Base-by-base conservation (phyloP, 2,888 invertebrate genomes). In the Temnothorax unifasciatus region DNA sequence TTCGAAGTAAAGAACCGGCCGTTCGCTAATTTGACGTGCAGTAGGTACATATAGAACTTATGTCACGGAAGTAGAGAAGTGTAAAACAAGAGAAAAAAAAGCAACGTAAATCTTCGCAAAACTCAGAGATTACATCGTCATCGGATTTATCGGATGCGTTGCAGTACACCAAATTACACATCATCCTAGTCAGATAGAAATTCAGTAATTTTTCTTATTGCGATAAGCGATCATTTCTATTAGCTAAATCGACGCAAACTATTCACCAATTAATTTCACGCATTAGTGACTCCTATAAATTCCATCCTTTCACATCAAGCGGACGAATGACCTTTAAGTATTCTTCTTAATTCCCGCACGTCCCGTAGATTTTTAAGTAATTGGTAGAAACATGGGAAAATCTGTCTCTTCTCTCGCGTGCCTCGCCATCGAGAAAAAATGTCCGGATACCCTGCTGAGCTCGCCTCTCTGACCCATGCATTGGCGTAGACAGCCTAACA, bases 401-500 rank as follows among this genome's bases (percentile, higher is more conserved):
- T 82, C 77, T 63, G 21, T 79, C 44, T 77, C 25, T 15, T 57
- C 47, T 79, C 52, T 44, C 61, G 52, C 76, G 47, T 64, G 54
- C 25, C 29, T 82, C 44, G 34, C 21, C 82, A 50, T 29, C n/a
- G 13, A 54, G 61, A 63, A 81, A 81, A 81, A 75, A 54, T 66
- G 41, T 21, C 47, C 47, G 50, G 74, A 61, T 75, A 69, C 79
- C 84, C 74, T 52, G 82, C 79, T 66, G 86, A 47, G 86, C 4
- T 29, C 50, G 61, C 50, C 52, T 86, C 15, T 76, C 52, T 54
- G 61, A 41, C 38, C 61, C 13, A 38, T n/a, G 47, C 85, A 85
- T 63, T 83, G 86, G 84, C 87, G 87, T 85, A 84, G 85, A 83
- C 83, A 66, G 69, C 54, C 54, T 8, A 66, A 73, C 71, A 81